Conservation (phyloP, 1,140 invertebrate genomes). For the Danaus melanippus region DNA sequence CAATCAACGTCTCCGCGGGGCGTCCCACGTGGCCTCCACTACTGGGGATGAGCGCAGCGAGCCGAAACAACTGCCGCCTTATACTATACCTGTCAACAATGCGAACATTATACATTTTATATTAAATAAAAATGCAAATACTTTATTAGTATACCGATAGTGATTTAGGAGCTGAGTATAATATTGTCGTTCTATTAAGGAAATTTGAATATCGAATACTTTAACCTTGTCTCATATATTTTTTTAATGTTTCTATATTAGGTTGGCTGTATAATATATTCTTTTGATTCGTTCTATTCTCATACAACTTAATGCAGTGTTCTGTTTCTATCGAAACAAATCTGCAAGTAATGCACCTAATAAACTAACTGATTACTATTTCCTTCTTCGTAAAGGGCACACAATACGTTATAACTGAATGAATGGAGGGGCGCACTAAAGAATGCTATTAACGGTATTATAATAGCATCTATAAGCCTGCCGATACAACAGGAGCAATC, state of each 20-base stretch:
- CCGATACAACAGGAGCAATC: conserved; percentile 65
- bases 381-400: conserved; percentile 45
- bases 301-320: conserved; percentile 8
- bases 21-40: conserved; percentile 47
- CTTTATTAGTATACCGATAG: too few species aligned
- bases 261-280: too few species aligned
- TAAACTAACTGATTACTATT: conserved; percentile 64
- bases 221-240: too few species aligned
- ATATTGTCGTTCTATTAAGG: too few species aligned
- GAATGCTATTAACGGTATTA: conserved; percentile 60
- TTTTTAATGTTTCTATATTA: too few species aligned
- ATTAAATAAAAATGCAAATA: too few species aligned
- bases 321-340: conserved; percentile 26
- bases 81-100: too few species aligned
- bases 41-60: conserved; percentile 31
- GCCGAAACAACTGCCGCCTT: conserved; percentile 27
- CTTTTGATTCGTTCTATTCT: too few species aligned
- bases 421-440: conserved; percentile 50
- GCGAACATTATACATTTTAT: too few species aligned
- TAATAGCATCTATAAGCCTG: conserved; percentile 49
- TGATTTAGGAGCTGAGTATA: too few species aligned
- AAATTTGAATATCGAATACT: too few species aligned
- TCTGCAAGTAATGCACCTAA: conserved; percentile 62
- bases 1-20: conserved; percentile 52
- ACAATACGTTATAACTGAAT: conserved; percentile 60